phyloP scores from a whole-genome alignment of 2,888 invertebrate genomes.

The Oligia latruncula region DNA sequence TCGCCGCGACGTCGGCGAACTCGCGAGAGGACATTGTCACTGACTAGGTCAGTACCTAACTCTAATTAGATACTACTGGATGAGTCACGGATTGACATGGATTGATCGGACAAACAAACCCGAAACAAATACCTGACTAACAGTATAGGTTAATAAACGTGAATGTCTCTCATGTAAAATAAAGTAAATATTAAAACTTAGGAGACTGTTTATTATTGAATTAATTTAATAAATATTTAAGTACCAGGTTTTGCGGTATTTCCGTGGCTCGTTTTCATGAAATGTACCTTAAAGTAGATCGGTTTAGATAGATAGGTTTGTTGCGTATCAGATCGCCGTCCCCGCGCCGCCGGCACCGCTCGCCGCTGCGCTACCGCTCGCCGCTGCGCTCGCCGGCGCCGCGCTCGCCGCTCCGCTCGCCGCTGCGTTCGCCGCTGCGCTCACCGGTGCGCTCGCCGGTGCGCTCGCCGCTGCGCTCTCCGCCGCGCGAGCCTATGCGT shows the following conservation, averaged over 20 bases:
- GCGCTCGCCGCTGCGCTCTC: slow-evolving; percentile 69
- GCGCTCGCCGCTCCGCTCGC: slow-evolving; percentile 74
- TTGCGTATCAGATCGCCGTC: slow-evolving; percentile 80
- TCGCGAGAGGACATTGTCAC: slow-evolving; percentile 82
- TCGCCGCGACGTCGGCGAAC: slow-evolving; percentile 85
- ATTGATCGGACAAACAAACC: neutral
- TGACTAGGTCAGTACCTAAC: slow-evolving; percentile 78
- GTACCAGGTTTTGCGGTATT: neutral
- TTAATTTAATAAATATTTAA: neutral
- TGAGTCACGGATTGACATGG: neutral
- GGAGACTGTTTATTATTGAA: neutral
- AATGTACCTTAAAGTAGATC: neutral
- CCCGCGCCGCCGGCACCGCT: slow-evolving; percentile 87
- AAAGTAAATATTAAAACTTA: neutral
- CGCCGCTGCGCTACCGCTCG: slow-evolving; percentile 78
- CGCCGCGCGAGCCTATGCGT: slow-evolving; percentile 72
- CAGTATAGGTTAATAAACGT: neutral
- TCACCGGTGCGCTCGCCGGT: slow-evolving; percentile 75
- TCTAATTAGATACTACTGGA: neutral
- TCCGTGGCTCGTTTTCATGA: neutral
- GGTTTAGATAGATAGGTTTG: neutral
- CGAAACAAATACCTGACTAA: neutral
- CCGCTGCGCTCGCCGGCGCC: slow-evolving; percentile 80
- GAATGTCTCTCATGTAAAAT: neutral
- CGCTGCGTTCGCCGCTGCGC: slow-evolving; percentile 72